Evolutionary conservation across 2,113 vertebrate genomes (phyloP).

Genomic region (human (Homo sapiens)): GRCh38 chr5:113893501-113894000

Average conservation of each 20-base stretch:
- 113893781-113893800: neutral
- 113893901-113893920: neutral
- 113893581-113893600: neutral
- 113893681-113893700: neutral
- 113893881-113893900: neutral
- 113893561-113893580: neutral
- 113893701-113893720: neutral
- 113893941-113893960: neutral
- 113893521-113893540: neutral
- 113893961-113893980: neutral
- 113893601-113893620: neutral
- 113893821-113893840: rapidly evolving
- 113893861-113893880: neutral
- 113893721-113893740: neutral
- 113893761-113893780: neutral
- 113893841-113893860: neutral
- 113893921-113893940: neutral
- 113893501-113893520: neutral
- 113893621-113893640: neutral
- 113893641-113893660: constrained; percentile 34
- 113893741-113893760: neutral
- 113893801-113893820: neutral
- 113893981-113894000: neutral
- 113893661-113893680: neutral
- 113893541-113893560: neutral